Conservation (phyloP, 2,797 vertebrate species). For the Gallinago solitaria region DNA sequence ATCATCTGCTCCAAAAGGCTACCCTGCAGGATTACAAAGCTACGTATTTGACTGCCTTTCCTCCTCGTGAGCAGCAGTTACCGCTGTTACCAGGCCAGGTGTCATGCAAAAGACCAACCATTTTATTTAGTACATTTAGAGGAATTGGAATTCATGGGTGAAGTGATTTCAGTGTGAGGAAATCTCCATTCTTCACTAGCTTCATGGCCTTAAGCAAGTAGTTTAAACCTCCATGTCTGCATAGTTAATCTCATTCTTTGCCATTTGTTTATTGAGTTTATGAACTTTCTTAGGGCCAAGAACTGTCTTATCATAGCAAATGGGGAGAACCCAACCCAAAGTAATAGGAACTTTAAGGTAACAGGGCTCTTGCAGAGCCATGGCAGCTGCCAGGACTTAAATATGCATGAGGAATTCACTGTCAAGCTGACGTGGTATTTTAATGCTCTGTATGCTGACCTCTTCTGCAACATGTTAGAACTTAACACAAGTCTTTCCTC, state of each 20-base stretch:
- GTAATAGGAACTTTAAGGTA: neutral
- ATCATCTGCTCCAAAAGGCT: neutral
- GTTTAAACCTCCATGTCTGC: neutral
- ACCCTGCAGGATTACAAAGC: neutral
- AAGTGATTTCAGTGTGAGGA: neutral
- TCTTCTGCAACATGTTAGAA: neutral
- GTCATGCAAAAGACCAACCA: neutral
- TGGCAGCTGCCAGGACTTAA: neutral
- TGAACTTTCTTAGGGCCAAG: neutral
- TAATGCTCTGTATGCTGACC: slow-evolving; percentile 7
- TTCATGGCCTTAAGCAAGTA: neutral
- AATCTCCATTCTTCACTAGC: neutral
- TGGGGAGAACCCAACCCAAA: neutral
- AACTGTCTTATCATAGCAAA: neutral
- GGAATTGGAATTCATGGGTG: neutral
- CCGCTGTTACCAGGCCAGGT: neutral
- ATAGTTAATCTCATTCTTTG: neutral
- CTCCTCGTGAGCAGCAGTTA: neutral
- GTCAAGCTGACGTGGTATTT: slow-evolving; percentile 4
- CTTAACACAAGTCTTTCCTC: neutral
- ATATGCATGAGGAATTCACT: neutral
- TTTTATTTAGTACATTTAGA: neutral
- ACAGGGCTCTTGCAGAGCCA: neutral
- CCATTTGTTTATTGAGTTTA: neutral
- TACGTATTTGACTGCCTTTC: neutral